phyloP scores from a whole-genome alignment of 2,797 vertebrate species.

The Poeciliopsis paucimaculata region DNA sequence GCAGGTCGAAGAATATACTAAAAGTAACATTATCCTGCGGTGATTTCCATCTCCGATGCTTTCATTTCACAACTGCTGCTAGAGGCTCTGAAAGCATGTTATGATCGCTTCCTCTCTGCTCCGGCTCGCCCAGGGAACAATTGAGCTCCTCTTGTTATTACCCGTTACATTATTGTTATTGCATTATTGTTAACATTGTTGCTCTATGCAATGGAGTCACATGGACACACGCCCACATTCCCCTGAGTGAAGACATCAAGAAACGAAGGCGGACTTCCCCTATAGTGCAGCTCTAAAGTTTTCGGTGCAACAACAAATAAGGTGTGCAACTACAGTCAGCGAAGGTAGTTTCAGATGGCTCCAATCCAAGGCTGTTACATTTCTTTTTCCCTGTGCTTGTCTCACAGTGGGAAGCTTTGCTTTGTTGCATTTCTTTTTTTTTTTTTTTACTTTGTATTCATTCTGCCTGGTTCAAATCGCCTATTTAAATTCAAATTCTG shows the following conservation, averaged over 20 bases:
- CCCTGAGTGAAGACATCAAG: constrained; percentile 58
- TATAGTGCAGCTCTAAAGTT: not conserved
- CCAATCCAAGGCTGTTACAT: not conserved
- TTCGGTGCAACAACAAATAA: not conserved
- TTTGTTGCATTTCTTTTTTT: constrained; percentile 1
- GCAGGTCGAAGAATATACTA: constrained; percentile 10
- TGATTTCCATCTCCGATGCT: constrained; percentile 54
- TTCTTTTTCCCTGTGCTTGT: not conserved
- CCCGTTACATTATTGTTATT: constrained; percentile 72
- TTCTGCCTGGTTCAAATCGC: not conserved
- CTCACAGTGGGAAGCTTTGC: constrained; percentile 4
- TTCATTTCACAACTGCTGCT: constrained; percentile 57
- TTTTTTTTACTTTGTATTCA: not conserved
- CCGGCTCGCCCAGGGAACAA: constrained; percentile 59
- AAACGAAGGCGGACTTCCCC: not conserved
- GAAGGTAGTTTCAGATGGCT: not conserved
- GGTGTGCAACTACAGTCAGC: not conserved
- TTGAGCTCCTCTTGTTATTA: constrained; percentile 64
- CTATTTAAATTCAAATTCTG: constrained; percentile 5
- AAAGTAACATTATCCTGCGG: constrained; percentile 43
- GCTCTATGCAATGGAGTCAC: constrained; percentile 36
- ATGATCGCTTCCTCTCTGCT: constrained; percentile 64
- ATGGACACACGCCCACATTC: constrained; percentile 49
- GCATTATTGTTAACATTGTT: constrained; percentile 58
- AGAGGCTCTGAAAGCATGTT: constrained; percentile 61